These are phyloP conservation scores for Uropetala carovei DNA, from an alignment of 2,888 invertebrate genomes.

Conservation along the genomic window DNA sequence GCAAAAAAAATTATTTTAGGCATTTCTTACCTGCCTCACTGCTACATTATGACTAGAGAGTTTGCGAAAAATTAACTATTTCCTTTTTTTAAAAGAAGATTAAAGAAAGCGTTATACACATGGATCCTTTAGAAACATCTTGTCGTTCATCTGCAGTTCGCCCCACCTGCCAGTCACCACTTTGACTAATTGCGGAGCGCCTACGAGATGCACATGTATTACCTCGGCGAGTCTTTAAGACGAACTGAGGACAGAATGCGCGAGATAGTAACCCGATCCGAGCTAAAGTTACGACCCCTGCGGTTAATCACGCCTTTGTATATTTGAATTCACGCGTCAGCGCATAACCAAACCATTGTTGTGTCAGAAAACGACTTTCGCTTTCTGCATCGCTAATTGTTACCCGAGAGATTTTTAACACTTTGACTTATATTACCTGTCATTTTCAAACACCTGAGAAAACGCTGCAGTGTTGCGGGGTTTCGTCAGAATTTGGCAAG, in stretches of 20 bases:
- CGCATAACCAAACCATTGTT: not conserved
- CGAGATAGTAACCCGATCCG: not conserved
- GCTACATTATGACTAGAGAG: no score
- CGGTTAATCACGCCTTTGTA: not conserved
- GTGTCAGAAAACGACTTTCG: not conserved
- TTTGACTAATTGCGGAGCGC: not conserved
- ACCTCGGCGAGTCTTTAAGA: not conserved
- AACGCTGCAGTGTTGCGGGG: no score
- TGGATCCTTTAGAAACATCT: not conserved
- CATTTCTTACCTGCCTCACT: no score
- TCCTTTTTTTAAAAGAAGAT: no score
- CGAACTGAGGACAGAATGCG: not conserved
- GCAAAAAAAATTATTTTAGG: no score
- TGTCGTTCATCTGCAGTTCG: not conserved
- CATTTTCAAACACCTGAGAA: no score
- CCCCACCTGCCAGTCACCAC: not conserved
- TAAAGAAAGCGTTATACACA: not conserved
- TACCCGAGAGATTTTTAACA: no score
- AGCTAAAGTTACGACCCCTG: not conserved
- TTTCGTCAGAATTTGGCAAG: no score
- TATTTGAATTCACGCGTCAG: slow-evolving; percentile 18
- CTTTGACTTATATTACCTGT: no score
- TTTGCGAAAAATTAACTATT: no score
- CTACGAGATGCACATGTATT: not conserved
- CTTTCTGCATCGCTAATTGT: not conserved